phyloP scores from a whole-genome alignment of 2,797 vertebrate species.

The Siniperca obscura region DNA sequence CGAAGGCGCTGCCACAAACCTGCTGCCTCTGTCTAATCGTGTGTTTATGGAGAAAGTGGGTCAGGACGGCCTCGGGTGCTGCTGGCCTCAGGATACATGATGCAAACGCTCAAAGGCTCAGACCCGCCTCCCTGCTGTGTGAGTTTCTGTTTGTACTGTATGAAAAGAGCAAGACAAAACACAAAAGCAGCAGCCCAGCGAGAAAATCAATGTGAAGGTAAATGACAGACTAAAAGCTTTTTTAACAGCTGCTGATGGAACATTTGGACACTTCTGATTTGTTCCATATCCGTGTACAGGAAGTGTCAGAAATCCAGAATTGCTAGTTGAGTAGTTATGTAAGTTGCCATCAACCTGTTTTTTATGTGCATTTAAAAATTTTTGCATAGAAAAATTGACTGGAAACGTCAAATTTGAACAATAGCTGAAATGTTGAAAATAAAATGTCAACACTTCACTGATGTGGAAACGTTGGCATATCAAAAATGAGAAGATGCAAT shows the following conservation, averaged over 20 bases:
- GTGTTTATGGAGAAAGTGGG: slow-evolving; percentile 38
- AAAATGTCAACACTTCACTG: not conserved
- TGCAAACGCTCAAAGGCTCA: slow-evolving; percentile 12
- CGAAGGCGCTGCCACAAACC: slow-evolving; percentile 1
- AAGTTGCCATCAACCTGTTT: not conserved
- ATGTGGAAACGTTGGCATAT: not conserved
- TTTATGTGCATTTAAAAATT: not conserved
- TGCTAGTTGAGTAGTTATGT: not conserved
- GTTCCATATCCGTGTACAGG: not conserved
- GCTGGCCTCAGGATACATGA: slow-evolving; percentile 15
- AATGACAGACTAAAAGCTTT: not conserved
- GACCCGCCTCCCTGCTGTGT: not conserved
- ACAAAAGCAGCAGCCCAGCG: not conserved
- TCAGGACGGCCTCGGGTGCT: slow-evolving; percentile 20
- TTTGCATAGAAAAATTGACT: not conserved
- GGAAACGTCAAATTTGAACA: not conserved
- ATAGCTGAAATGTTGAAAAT: not conserved
- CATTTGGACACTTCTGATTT: not conserved
- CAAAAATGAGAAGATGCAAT: not conserved
- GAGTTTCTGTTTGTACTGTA: not conserved
- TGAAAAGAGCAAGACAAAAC: not conserved
- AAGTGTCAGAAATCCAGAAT: slow-evolving; percentile 25
- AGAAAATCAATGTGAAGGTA: not conserved
- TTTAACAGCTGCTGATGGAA: slow-evolving; percentile 8
- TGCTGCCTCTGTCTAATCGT: not conserved